A percentile compares a stretch with the other conserved stretches of the same genome.
Conservation (phyloP, 2,797 vertebrate species). For the Gadopsis bispinosus region DNA sequence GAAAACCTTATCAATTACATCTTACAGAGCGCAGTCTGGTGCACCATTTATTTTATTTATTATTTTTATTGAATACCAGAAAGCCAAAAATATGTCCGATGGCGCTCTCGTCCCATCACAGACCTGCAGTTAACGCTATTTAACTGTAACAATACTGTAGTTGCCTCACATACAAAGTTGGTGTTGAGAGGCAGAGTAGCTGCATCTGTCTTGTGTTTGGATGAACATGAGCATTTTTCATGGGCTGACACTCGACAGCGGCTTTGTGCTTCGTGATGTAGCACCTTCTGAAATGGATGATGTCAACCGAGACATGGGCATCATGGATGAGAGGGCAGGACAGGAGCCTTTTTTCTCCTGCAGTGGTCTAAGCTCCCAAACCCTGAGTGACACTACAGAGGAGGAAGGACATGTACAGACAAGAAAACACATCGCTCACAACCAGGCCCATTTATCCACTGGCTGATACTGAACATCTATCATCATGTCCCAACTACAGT, state of each 20-base stretch:
- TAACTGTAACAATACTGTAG: neutral
- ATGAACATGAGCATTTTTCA: constrained; percentile 14
- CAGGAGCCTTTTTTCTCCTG: constrained; percentile 32
- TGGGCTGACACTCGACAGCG: neutral
- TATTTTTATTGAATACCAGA: no score
- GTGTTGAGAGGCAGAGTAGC: neutral
- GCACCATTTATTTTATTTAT: no score
- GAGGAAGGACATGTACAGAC: constrained; percentile 53
- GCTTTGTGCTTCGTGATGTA: constrained; percentile 53
- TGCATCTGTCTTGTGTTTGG: neutral
- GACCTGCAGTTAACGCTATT: no score
- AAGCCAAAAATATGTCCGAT: no score
- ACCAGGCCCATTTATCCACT: neutral
- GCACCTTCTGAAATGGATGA: constrained; percentile 51
- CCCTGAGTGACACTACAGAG: constrained; percentile 62
- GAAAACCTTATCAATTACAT: no score
- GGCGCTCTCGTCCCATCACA: no score
- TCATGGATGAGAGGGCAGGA: constrained; percentile 26
- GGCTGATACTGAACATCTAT: constrained; percentile 4
- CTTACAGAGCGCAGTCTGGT: no score
- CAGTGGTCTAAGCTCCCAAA: constrained; percentile 37
- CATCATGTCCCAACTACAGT: neutral
- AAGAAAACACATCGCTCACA: constrained; percentile 50
- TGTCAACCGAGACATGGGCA: constrained; percentile 48
- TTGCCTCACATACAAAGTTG: neutral